phyloP scores from a whole-genome alignment of 1,140 invertebrate species.

The Drosophila pectinifera region DNA sequence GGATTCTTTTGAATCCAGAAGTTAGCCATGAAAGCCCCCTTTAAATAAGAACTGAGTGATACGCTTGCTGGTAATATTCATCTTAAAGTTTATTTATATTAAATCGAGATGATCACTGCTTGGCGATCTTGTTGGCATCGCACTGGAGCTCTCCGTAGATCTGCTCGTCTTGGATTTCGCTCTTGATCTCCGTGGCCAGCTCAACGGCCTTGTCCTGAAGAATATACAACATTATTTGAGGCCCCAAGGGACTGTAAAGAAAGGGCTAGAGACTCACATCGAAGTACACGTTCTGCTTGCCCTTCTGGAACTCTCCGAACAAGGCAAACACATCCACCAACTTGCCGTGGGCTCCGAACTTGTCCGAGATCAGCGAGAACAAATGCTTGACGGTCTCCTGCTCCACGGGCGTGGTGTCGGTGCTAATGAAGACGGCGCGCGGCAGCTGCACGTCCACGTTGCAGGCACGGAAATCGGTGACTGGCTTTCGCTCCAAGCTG shows the following conservation, averaged over 20 bases:
- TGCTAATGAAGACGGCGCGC: constrained; percentile 61
- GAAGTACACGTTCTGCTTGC: constrained; percentile 72
- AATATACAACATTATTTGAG: neutral
- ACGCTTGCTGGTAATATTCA: neutral
- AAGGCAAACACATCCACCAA: constrained; percentile 77
- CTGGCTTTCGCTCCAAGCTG: constrained; percentile 60
- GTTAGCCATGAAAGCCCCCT: too few relatives aligned
- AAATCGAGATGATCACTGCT: constrained; percentile 34
- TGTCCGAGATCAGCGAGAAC: constrained; percentile 72
- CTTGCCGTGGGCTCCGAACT: constrained; percentile 73
- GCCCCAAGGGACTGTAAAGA: neutral
- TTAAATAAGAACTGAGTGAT: neutral
- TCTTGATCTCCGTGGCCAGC: constrained; percentile 64
- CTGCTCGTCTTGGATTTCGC: constrained; percentile 57
- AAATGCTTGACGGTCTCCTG: constrained; percentile 78
- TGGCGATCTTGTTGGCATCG: constrained; percentile 64
- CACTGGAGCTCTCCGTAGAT: constrained; percentile 69
- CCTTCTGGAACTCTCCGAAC: constrained; percentile 70
- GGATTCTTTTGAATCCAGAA: too few relatives aligned
- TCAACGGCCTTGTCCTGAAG: constrained; percentile 66
- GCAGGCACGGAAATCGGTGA: constrained; percentile 69
- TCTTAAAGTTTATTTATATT: constrained; percentile 32
- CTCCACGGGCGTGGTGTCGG: constrained; percentile 62
- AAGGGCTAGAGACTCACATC: constrained; percentile 57
- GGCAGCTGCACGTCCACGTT: constrained; percentile 78